A percentile compares a stretch with the other conserved stretches of the same genome.
Conservation (phyloP, 2,797 vertebrate species). For the Threskiornis aethiopicus region DNA sequence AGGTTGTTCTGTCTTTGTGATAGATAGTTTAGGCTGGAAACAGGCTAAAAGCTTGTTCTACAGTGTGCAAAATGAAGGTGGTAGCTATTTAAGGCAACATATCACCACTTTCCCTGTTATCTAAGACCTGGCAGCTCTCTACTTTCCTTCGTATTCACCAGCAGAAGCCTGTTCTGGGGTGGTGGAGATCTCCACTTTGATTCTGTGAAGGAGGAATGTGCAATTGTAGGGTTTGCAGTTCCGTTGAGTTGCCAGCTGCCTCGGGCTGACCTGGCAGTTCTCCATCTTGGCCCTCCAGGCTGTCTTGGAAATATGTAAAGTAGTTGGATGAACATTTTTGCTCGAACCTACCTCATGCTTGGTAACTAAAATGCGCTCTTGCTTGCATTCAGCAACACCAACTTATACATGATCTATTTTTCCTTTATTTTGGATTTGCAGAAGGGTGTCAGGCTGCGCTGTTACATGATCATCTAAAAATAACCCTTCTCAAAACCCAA, state of each 20-base stretch:
- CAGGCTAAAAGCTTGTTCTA: neutral
- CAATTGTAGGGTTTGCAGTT: neutral
- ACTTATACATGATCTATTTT: neutral
- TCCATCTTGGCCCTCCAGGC: neutral
- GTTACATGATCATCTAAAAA: accelerated
- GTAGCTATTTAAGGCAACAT: neutral
- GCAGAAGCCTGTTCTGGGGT: neutral
- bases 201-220: neutral
- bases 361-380: neutral
- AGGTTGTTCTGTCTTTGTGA: neutral
- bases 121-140: neutral
- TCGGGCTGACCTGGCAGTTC: neutral
- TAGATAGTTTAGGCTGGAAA: neutral
- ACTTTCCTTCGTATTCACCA: neutral
- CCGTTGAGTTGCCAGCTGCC: neutral
- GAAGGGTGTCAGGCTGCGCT: neutral
- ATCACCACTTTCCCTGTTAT: neutral
- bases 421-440: neutral
- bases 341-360: neutral
- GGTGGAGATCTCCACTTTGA: neutral
- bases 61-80: neutral
- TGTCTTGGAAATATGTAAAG: neutral
- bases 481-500: neutral
- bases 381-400: neutral
- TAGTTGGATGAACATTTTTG: neutral